Conservation (phyloP, 2,888 invertebrate genomes). For the Encarsia formosa region DNA sequence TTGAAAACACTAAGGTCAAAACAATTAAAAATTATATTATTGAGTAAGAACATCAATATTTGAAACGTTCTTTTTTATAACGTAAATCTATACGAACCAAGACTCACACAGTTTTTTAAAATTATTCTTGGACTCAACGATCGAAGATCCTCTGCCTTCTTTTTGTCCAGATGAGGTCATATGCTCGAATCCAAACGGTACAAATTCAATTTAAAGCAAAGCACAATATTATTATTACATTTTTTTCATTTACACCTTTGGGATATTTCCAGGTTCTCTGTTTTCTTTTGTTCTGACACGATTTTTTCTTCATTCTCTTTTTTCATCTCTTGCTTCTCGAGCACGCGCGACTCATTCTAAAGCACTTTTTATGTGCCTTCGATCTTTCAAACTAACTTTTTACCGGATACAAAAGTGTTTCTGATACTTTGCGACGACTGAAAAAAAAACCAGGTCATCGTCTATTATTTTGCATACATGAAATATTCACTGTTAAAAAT, state of each 20-base stretch:
- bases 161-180: conserved; percentile 14
- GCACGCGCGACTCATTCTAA: conserved; percentile 19
- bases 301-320: conserved; percentile 11
- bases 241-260: not conserved
- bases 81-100: too few species aligned
- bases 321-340: conserved; percentile 9
- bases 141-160: conserved; percentile 10
- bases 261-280: conserved; percentile 4
- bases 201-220: conserved; percentile 28
- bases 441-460: conserved; percentile 1
- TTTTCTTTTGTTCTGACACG: conserved; percentile 2
- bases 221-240: conserved; percentile 8
- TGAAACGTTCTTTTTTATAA: too few species aligned
- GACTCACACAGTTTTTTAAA: too few species aligned
- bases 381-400: conserved; percentile 16
- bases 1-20: too few species aligned
- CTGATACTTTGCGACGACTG: conserved; percentile 20
- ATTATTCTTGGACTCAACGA: conserved; percentile 9
- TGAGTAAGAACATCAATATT: too few species aligned
- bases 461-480: not conserved
- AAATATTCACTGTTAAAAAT: conserved; percentile 7
- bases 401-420: conserved; percentile 23
- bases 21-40: too few species aligned
- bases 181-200: conserved; percentile 27
- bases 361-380: conserved; percentile 13